Conservation (phyloP, 2,113 vertebrate genomes). For the Camelus bactrianus region DNA sequence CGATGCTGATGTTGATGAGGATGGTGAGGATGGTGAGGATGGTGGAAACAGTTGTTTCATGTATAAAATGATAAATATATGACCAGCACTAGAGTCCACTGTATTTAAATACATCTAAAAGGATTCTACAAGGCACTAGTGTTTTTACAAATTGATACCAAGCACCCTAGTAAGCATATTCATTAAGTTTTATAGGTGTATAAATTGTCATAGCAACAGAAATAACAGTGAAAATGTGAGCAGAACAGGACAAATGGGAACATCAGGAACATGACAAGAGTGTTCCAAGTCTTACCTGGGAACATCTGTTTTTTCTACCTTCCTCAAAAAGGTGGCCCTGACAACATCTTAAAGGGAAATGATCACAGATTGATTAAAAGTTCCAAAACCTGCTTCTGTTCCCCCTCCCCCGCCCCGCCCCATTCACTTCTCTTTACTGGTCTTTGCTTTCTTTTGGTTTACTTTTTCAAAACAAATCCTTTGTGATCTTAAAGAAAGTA, state of each 20-base stretch:
- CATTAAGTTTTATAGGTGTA: not conserved
- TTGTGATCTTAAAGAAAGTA: conserved; percentile 59
- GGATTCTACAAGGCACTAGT: not conserved
- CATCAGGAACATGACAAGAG: conserved; percentile 66
- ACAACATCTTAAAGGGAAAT: conserved; percentile 86
- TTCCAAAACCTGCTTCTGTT: conserved; percentile 55
- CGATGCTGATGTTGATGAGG: not conserved
- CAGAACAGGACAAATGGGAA: conserved; percentile 64
- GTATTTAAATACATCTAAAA: not conserved
- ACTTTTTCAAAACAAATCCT: conserved; percentile 68
- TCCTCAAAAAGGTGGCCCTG: conserved; percentile 87
- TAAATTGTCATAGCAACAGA: conserved; percentile 78
- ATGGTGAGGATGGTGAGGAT: not conserved
- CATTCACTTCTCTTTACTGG: conserved; percentile 36
- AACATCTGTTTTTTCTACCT: conserved; percentile 82
- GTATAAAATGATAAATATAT: not conserved
- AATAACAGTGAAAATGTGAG: conserved; percentile 68
- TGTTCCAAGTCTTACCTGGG: conserved; percentile 86
- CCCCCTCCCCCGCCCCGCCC: not conserved
- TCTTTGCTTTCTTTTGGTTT: not conserved
- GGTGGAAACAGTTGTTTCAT: not conserved
- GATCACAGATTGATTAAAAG: conserved; percentile 80
- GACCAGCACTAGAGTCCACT: not conserved
- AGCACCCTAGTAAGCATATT: not conserved
- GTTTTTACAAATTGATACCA: not conserved